These are phyloP conservation scores for Coccyzus lansbergi DNA, from an alignment of 2,797 vertebrate genomes.

Conservation along the genomic window DNA sequence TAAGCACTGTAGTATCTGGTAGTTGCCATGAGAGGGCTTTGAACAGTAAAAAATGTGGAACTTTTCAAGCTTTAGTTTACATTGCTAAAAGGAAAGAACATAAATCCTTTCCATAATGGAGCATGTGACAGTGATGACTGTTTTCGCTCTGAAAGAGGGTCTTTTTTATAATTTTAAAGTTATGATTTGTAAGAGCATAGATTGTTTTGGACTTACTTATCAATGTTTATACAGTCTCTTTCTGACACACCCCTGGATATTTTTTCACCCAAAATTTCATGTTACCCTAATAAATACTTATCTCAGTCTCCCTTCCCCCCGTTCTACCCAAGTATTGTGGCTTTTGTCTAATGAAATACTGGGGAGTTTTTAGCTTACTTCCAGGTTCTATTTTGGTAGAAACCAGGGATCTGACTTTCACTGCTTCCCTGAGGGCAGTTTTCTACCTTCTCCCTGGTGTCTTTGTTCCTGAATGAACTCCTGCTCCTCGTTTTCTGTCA, in stretches of 20 bases:
- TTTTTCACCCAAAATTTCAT: neutral
- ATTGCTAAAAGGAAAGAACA: neutral
- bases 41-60: neutral
- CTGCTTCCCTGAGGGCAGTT: neutral
- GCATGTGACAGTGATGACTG: constrained; percentile 23
- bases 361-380: neutral
- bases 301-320: neutral
- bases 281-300: neutral
- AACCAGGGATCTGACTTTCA: neutral
- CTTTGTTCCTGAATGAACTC: neutral
- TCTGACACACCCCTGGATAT: fast-evolving
- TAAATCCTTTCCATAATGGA: constrained; percentile 37
- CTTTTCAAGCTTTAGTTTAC: neutral
- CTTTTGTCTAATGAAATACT: neutral
- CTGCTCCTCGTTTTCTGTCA: neutral
- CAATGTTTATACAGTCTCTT: neutral
- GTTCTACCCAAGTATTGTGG: neutral
- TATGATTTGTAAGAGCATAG: neutral
- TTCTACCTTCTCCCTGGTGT: neutral
- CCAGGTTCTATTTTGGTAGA: neutral
- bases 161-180: neutral
- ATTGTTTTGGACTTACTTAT: neutral
- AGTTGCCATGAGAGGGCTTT: constrained; percentile 40
- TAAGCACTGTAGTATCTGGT: neutral
- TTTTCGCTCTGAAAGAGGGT: neutral